These are phyloP conservation scores for Habropoda laboriosa DNA, from an alignment of 1,140 invertebrate species.

Conservation along the genomic window DNA sequence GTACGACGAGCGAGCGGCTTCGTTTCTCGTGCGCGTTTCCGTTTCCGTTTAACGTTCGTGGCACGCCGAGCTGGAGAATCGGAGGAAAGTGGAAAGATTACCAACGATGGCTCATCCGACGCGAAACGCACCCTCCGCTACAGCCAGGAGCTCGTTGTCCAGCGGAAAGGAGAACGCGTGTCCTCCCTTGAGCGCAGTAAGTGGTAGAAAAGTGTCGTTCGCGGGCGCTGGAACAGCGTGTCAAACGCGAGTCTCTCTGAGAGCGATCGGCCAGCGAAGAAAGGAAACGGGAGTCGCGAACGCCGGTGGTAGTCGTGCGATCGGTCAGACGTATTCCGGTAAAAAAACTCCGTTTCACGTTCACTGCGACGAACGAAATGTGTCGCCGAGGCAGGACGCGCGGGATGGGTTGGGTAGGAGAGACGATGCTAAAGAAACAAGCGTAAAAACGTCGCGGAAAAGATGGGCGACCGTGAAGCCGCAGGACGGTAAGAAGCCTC, in stretches of 20 bases:
- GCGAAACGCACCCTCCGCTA: no score
- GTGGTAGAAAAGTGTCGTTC: not conserved
- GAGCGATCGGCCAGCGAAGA: not conserved
- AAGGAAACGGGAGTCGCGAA: not conserved
- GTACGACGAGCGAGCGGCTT: not conserved
- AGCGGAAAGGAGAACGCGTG: conserved; percentile 5
- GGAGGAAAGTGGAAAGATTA: not conserved
- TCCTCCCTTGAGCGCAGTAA: no score
- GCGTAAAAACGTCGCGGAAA: not conserved
- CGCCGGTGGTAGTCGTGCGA: not conserved
- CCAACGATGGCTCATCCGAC: not conserved
- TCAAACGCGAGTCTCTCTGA: not conserved
- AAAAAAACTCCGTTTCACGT: conserved; percentile 11
- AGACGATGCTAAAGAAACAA: no score
- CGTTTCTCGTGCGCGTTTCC: no score
- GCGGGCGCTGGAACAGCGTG: not conserved
- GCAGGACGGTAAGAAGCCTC: no score
- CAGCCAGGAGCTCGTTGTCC: not conserved
- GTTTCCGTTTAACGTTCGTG: not conserved
- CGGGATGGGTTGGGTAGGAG: no score
- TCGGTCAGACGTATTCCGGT: not conserved
- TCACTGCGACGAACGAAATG: conserved; percentile 1
- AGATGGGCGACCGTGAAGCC: no score
- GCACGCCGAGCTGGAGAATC: not conserved
- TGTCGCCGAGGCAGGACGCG: not conserved